Evolutionary conservation across 2,888 invertebrate species (phyloP).

Genomic region (Didymodactylos carnosus): DNA sequence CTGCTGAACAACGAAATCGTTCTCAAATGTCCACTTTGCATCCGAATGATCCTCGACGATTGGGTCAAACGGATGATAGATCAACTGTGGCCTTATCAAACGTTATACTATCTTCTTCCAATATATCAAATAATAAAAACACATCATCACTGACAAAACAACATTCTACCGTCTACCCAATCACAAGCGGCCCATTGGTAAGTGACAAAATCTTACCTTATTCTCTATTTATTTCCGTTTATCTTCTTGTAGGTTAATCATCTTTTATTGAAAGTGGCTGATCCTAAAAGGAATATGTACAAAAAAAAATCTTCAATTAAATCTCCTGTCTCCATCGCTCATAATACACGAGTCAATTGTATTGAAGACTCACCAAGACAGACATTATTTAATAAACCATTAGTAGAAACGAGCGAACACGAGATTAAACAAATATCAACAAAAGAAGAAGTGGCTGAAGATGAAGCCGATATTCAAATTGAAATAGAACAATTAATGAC

Average conservation of each 20-base stretch:
- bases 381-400: no score
- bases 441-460: background rate
- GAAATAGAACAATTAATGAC: background rate
- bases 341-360: background rate
- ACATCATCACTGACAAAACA: background rate
- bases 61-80: no score
- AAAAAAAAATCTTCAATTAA: background rate
- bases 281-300: background rate
- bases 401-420: background rate
- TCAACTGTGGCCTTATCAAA: no score
- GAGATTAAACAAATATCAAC: background rate
- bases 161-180: background rate
- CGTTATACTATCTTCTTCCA: no score
- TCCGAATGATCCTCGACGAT: background rate
- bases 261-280: conserved; percentile 2
- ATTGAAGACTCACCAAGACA: background rate
- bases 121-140: no score
- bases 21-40: background rate
- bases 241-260: background rate
- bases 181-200: background rate
- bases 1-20: background rate
- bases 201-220: background rate
- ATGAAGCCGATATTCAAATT: background rate
- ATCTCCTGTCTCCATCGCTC: background rate
- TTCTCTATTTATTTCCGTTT: background rate